Conservation (phyloP, 2,888 invertebrate species). For the Erynnis tages region DNA sequence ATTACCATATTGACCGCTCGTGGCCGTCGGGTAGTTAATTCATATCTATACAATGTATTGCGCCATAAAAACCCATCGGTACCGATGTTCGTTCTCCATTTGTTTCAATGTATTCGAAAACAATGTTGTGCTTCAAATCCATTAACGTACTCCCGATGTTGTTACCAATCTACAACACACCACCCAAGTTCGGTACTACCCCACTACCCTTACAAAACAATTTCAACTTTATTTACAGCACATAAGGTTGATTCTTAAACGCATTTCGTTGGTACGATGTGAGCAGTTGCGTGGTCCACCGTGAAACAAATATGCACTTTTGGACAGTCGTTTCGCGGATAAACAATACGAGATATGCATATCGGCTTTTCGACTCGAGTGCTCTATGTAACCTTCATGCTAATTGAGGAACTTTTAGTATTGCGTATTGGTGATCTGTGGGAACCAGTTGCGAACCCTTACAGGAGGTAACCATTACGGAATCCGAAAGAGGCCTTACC, state of each 20-base stretch:
- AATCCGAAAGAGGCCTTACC: no score
- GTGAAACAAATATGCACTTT: slow-evolving; percentile 54
- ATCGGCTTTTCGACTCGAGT: slow-evolving; percentile 40
- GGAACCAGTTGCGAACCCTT: no score
- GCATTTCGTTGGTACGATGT: not conserved
- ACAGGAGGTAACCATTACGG: no score
- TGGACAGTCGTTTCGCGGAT: slow-evolving; percentile 45
- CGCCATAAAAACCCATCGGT: slow-evolving; percentile 49
- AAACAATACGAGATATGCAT: slow-evolving; percentile 42
- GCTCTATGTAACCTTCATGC: slow-evolving; percentile 27
- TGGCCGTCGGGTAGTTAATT: slow-evolving; percentile 13
- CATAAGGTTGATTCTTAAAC: not conserved
- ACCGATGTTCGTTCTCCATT: slow-evolving; percentile 52
- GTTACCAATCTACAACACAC: slow-evolving; percentile 46
- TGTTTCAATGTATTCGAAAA: slow-evolving; percentile 60
- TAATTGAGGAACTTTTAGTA: slow-evolving; percentile 10
- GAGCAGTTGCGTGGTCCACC: slow-evolving; percentile 14
- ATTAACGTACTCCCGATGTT: slow-evolving; percentile 60
- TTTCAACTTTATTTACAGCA: not conserved
- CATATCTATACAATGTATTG: slow-evolving; percentile 21
- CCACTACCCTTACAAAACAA: not conserved
- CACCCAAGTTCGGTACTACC: not conserved
- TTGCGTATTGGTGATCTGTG: no score
- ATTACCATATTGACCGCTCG: slow-evolving; percentile 11
- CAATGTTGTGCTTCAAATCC: slow-evolving; percentile 72